These are phyloP conservation scores for Heliothis virescens DNA, from an alignment of 1,140 invertebrate genomes.

Conservation along the genomic window DNA sequence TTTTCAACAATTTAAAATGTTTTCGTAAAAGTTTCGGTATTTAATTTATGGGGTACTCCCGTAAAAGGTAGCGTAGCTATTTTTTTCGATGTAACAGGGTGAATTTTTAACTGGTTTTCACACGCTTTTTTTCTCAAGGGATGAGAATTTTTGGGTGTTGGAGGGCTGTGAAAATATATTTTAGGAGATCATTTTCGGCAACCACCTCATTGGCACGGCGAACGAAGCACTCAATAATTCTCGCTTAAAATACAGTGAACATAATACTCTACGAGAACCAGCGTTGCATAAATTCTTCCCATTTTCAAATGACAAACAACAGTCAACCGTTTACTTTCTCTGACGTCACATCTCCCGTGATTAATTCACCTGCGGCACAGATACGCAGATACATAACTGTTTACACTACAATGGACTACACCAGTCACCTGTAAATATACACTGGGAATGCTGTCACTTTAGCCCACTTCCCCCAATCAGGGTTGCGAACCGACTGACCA, in stretches of 20 bases:
- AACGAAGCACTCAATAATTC: neutral
- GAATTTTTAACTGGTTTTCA: neutral
- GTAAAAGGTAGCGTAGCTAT: neutral
- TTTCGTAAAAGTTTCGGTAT: slow-evolving; percentile 36
- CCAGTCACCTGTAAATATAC: neutral
- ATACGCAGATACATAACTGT: neutral
- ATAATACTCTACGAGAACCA: too few relatives aligned
- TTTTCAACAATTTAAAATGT: slow-evolving; percentile 47
- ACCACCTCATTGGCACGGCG: neutral
- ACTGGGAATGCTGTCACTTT: neutral
- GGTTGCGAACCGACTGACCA: neutral
- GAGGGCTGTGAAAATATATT: neutral
- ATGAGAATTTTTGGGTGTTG: neutral
- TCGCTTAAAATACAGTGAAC: too few relatives aligned
- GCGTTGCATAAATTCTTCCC: too few relatives aligned
- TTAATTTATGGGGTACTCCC: slow-evolving; percentile 38
- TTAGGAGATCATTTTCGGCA: neutral
- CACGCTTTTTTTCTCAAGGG: slow-evolving; percentile 3
- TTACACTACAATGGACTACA: neutral
- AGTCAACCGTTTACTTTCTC: too few relatives aligned
- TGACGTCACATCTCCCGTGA: too few relatives aligned
- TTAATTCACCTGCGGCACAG: too few relatives aligned
- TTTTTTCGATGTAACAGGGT: neutral
- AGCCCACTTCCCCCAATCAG: slow-evolving; percentile 2
- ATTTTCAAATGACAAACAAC: too few relatives aligned